Percentiles rank a stretch among this genome's conserved stretches.
Evolutionary conservation across 2,797 vertebrate genomes (phyloP).

Genomic region (Peromyscus eremicus): DNA sequence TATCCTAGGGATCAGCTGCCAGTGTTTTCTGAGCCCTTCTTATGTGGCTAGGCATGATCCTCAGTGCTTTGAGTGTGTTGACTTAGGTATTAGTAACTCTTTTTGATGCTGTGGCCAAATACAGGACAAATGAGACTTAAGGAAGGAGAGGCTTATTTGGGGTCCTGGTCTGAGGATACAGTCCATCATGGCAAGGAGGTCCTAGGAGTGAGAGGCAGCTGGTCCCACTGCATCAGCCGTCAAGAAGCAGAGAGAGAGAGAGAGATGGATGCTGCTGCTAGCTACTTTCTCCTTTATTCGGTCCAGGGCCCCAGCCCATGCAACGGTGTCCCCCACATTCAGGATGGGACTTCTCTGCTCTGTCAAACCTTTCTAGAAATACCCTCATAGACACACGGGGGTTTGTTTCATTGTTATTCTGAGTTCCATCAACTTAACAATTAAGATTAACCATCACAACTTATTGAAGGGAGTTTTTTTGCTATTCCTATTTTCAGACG

Average conservation of each 20-base stretch:
- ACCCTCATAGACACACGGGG: neutral
- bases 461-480: neutral
- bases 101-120: neutral
- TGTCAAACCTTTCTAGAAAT: neutral
- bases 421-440: neutral
- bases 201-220: neutral
- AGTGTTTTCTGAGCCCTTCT: neutral
- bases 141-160: neutral
- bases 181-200: neutral
- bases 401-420: neutral
- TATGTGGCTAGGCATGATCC: neutral
- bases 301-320: neutral
- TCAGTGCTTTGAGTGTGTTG: neutral
- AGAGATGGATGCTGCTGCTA: neutral
- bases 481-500: slow-evolving; percentile 21
- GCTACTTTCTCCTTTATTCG: neutral
- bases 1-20: neutral
- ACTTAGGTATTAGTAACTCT: neutral
- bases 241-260: neutral
- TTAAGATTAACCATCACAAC: neutral
- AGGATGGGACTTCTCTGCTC: neutral
- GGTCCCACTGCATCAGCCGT: neutral
- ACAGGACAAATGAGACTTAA: neutral
- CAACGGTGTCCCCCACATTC: neutral
- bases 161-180: neutral